phyloP scores from a whole-genome alignment of 2,888 invertebrate species.

The Anthrax anthrax region DNA sequence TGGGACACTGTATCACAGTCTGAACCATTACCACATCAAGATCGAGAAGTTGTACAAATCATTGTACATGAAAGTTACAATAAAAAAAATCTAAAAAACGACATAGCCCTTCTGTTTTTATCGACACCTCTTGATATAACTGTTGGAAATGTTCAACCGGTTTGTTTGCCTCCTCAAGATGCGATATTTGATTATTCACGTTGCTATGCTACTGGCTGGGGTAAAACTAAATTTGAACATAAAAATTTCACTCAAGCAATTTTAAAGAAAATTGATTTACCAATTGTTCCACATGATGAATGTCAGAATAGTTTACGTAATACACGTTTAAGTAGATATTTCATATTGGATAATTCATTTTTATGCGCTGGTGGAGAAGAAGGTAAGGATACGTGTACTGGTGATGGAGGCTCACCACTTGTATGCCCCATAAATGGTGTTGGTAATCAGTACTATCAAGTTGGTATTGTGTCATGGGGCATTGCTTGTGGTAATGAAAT shows the following conservation, averaged over 20 bases:
- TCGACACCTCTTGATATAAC: not conserved
- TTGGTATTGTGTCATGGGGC: constrained; percentile 82
- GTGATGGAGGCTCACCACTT: constrained; percentile 67
- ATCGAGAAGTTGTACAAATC: constrained; percentile 36
- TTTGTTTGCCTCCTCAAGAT: not conserved
- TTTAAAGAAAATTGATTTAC: constrained; percentile 55
- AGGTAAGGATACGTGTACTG: constrained; percentile 64
- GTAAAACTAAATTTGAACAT: constrained; percentile 53
- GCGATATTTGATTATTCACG: constrained; percentile 14
- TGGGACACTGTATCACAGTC: constrained; percentile 69
- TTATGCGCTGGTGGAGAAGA: constrained; percentile 65
- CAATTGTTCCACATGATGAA: constrained; percentile 43
- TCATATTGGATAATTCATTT: constrained; percentile 53
- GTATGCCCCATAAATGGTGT: constrained; percentile 45
- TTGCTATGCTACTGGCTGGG: constrained; percentile 70
- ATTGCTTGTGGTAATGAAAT: constrained; percentile 60
- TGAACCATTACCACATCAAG: constrained; percentile 54
- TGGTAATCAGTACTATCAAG: constrained; percentile 48
- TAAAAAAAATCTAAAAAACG: constrained; percentile 46
- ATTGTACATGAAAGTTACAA: constrained; percentile 39
- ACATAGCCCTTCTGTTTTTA: constrained; percentile 28
- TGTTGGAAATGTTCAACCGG: not conserved
- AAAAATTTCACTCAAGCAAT: constrained; percentile 52
- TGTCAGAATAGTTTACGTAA: constrained; percentile 47
- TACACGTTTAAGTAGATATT: constrained; percentile 51